phyloP scores from a whole-genome alignment of 2,888 invertebrate genomes.

The Proisotoma minuta region DNA sequence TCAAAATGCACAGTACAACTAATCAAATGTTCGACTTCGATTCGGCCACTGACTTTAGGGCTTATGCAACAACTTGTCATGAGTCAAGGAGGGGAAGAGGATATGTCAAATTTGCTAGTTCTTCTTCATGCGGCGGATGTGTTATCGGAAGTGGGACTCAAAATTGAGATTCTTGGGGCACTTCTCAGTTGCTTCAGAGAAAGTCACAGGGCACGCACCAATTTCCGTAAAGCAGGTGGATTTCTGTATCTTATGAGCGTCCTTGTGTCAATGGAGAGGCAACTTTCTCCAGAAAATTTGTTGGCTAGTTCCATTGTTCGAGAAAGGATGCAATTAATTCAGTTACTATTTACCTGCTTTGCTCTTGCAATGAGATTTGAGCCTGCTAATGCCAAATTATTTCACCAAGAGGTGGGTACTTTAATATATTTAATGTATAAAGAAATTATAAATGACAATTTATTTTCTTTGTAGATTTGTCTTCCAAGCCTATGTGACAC shows the following conservation, averaged over 20 bases:
- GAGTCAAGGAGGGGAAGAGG: slow-evolving; percentile 90
- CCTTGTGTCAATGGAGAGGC: slow-evolving; percentile 83
- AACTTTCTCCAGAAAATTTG: slow-evolving; percentile 53
- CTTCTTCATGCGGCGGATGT: slow-evolving; percentile 86
- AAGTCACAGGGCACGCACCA: slow-evolving; percentile 91
- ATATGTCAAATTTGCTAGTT: slow-evolving; percentile 85
- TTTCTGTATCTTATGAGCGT: slow-evolving; percentile 97
- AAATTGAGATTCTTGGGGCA: slow-evolving; percentile 85
- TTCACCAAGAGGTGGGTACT: slow-evolving; percentile 75
- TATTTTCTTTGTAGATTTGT: slow-evolving; percentile 64
- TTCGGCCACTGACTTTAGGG: slow-evolving; percentile 71
- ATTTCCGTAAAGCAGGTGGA: slow-evolving; percentile 95
- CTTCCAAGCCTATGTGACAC: slow-evolving; percentile 91
- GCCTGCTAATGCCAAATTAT: slow-evolving; percentile 97
- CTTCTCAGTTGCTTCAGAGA: slow-evolving; percentile 84
- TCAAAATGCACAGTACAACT: slow-evolving; percentile 87
- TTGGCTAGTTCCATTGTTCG: slow-evolving; percentile 22
- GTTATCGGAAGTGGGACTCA: slow-evolving; percentile 68
- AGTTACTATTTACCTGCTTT: slow-evolving; percentile 88
- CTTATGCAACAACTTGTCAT: slow-evolving; percentile 83
- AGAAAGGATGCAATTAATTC: slow-evolving; percentile 71
- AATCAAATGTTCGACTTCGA: slow-evolving; percentile 72
- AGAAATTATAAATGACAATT: not conserved
- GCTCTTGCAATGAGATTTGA: slow-evolving; percentile 98
- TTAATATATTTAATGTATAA: not conserved